These are phyloP conservation scores for Campoletis sonorensis DNA, from an alignment of 1,140 invertebrate species.

Conservation along the genomic window DNA sequence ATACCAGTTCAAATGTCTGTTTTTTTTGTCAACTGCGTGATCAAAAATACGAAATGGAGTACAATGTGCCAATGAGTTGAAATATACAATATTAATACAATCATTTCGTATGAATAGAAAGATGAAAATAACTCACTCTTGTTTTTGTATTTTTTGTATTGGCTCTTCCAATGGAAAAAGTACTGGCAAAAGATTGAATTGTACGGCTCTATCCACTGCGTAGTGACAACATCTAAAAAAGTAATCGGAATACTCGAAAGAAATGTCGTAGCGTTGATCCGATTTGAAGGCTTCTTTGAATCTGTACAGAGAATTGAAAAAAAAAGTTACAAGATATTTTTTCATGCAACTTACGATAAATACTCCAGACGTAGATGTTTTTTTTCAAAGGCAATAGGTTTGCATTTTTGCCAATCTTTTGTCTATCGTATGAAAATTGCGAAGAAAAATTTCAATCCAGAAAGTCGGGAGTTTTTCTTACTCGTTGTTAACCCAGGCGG, in stretches of 20 bases:
- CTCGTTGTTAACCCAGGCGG: not conserved
- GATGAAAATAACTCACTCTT: slow-evolving; percentile 33
- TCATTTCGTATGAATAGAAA: not conserved
- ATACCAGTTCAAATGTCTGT: no score
- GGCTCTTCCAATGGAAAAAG: slow-evolving; percentile 56
- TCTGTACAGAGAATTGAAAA: slow-evolving; percentile 34
- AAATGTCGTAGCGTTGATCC: slow-evolving; percentile 51
- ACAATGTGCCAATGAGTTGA: no score
- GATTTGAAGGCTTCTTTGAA: not conserved
- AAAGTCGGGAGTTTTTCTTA: slow-evolving; percentile 33
- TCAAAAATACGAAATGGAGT: no score
- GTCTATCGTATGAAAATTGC: no score
- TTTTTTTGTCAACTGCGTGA: no score
- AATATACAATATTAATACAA: no score
- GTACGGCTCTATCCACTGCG: slow-evolving; percentile 54
- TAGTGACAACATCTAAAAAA: slow-evolving; percentile 56
- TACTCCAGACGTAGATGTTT: not conserved
- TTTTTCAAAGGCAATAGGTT: not conserved
- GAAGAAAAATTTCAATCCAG: not conserved
- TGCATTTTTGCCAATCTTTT: no score
- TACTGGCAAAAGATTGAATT: slow-evolving; percentile 49
- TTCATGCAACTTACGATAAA: not conserved
- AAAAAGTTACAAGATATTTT: not conserved
- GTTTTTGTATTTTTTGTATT: slow-evolving; percentile 5
- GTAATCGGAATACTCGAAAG: slow-evolving; percentile 53